phyloP scores from a whole-genome alignment of 2,888 invertebrate genomes.

The Eurytoma adleriae region DNA sequence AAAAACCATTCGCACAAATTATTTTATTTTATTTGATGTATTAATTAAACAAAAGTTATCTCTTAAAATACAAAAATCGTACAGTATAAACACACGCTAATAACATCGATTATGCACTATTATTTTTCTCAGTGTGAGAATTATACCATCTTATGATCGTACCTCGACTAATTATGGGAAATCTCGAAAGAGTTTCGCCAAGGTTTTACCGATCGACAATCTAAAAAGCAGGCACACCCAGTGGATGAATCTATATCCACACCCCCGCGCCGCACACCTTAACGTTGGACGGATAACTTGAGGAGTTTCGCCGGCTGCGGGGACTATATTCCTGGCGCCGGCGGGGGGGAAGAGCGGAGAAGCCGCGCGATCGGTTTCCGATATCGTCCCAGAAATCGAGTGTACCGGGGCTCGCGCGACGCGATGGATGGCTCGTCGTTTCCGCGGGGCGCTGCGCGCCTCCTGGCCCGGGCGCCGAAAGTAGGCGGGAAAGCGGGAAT shows the following conservation, averaged over 20 bases:
- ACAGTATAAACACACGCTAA: no score
- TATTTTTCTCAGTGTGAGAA: no score
- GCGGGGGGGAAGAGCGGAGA: not conserved
- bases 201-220: no score
- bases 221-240: no score
- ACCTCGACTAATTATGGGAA: no score
- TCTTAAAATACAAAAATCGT: no score
- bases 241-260: not conserved
- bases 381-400: conserved; percentile 49
- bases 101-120: no score
- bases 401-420: conserved; percentile 3
- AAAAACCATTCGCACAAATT: no score
- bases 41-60: no score
- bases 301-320: conserved; percentile 16
- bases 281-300: conserved; percentile 24
- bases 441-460: not conserved
- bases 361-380: conserved; percentile 47
- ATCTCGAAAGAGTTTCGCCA: no score
- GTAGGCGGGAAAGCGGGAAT: conserved; percentile 48
- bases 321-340: not conserved
- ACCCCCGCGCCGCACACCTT: not conserved
- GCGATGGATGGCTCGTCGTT: not conserved
- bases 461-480: conserved; percentile 21
- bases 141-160: no score
- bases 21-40: no score